phyloP scores from a whole-genome alignment of 2,113 vertebrate genomes.

The Periophthalmus modestus region DNA sequence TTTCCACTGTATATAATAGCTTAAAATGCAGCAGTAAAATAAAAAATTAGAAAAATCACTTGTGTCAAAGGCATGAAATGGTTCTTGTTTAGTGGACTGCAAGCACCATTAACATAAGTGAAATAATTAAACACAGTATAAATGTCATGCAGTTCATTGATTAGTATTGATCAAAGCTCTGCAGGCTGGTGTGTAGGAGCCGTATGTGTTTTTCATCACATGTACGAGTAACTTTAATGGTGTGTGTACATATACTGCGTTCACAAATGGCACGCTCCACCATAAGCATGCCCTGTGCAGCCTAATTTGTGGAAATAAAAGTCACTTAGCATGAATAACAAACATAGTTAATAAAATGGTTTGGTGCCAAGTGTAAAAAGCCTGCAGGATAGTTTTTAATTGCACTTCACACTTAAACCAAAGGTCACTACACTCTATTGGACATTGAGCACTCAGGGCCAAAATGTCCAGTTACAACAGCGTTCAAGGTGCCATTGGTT shows the following conservation, averaged over 20 bases:
- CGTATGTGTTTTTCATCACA: conserved; percentile 1
- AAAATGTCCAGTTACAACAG: conserved; percentile 1
- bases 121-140: not conserved
- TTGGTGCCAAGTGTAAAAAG: conserved; percentile 1
- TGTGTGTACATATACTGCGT: not conserved
- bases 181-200: not conserved
- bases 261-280: not conserved
- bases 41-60: too few species aligned
- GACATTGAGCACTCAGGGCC: not conserved
- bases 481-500: not conserved
- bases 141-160: not conserved
- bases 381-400: conserved; percentile 11
- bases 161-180: conserved; percentile 6
- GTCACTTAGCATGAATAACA: conserved; percentile 16
- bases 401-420: not conserved
- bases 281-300: not conserved
- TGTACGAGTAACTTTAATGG: not conserved
- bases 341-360: conserved; percentile 7
- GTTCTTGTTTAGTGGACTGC: not conserved
- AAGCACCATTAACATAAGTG: not conserved
- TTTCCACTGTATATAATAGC: not conserved
- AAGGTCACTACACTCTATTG: conserved; percentile 12
- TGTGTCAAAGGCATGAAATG: not conserved
- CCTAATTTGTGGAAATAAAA: conserved; percentile 6
- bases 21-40: not conserved